Evolutionary conservation across 37 sponge, comb jelly and placozoan genomes (phyloP).

Genomic region (Spongilla lacustris): DNA sequence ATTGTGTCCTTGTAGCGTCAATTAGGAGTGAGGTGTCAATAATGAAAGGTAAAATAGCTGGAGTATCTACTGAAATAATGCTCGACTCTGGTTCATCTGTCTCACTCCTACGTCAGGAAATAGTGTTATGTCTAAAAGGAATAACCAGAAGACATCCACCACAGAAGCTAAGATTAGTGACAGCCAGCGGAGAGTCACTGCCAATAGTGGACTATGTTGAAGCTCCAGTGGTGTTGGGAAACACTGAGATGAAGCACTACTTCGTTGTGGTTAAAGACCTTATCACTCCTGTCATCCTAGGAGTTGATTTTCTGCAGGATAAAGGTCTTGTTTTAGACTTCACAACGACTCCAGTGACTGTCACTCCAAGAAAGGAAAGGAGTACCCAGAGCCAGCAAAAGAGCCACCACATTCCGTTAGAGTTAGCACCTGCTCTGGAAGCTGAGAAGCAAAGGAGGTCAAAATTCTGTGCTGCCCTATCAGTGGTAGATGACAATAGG

Average conservation of each 20-base stretch:
- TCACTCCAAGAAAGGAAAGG: background rate
- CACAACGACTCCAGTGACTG: background rate
- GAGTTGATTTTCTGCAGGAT: constrained; percentile 51
- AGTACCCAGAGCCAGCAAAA: background rate
- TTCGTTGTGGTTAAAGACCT: constrained; percentile 60
- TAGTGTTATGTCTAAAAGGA: background rate
- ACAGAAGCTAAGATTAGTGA: constrained; percentile 26
- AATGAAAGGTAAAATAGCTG: background rate
- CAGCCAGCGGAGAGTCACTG: constrained; percentile 50
- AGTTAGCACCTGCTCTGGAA: constrained; percentile 7
- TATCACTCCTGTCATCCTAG: constrained; percentile 56
- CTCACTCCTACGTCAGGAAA: constrained; percentile 30
- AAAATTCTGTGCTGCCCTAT: constrained; percentile 41
- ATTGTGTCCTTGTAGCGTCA: constrained; percentile 3
- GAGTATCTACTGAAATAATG: constrained; percentile 43
- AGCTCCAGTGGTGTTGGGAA: constrained; percentile 30
- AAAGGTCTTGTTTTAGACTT: background rate
- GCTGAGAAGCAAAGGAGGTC: constrained; percentile 15
- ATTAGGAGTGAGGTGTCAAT: constrained; percentile 1
- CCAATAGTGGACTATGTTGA: constrained; percentile 32
- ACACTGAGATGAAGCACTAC: constrained; percentile 30
- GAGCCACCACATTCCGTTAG: too few species aligned
- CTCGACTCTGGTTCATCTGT: constrained; percentile 53
- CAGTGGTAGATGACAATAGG: background rate
- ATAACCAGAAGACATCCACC: background rate